phyloP scores from a whole-genome alignment of 2,113 vertebrate species.

The Eurypyga helias region DNA sequence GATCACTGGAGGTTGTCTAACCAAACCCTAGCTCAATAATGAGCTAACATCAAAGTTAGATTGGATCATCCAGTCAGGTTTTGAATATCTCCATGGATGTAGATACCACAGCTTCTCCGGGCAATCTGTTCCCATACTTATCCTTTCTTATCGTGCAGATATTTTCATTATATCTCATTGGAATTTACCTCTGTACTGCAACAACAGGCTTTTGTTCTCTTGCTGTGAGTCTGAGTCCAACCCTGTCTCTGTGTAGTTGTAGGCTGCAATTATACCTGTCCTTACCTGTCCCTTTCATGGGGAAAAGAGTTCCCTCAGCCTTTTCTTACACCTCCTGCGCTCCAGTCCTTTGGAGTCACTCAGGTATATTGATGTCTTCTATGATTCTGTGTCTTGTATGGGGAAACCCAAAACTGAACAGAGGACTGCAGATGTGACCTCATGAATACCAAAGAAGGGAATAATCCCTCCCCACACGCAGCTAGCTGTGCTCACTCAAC shows the following conservation, averaged over 20 bases:
- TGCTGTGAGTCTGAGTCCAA: not conserved
- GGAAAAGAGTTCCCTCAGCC: not conserved
- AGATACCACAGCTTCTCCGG: not conserved
- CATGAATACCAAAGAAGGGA: accelerated
- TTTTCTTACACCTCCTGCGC: not conserved
- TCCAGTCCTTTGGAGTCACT: not conserved
- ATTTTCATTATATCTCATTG: not conserved
- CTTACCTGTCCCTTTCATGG: not conserved
- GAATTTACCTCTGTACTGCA: not conserved
- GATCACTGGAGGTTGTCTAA: not conserved
- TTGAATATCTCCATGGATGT: not conserved
- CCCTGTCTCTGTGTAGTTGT: not conserved
- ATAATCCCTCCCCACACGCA: accelerated
- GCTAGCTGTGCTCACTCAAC: not conserved
- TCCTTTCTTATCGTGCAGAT: not conserved
- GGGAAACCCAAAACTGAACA: not conserved
- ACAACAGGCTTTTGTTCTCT: not conserved
- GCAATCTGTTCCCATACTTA: not conserved
- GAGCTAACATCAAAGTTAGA: not conserved
- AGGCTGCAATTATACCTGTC: not conserved
- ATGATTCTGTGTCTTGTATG: too few relatives aligned
- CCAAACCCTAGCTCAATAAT: not conserved
- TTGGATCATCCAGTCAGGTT: not conserved
- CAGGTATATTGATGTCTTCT: accelerated
- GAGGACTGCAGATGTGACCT: accelerated